phyloP scores from a whole-genome alignment of 92 coral and sea anemone genomes.

The Epizoanthus scotinus region DNA sequence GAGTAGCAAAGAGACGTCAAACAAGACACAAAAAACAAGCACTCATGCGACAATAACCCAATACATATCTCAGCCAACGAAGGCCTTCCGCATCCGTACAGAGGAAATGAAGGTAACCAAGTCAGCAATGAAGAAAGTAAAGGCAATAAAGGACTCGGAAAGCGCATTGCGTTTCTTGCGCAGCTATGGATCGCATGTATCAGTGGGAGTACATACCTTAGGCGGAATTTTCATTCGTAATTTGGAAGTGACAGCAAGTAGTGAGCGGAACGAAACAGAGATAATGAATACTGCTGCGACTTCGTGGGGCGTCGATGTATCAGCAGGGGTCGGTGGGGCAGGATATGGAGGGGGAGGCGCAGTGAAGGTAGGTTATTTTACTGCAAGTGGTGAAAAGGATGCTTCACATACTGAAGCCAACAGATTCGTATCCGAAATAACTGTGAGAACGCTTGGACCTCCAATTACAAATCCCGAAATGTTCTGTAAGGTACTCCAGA shows the following conservation, averaged over 20 bases:
- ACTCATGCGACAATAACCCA: neutral
- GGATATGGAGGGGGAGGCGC: neutral
- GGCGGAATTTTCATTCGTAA: neutral
- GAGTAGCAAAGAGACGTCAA: neutral
- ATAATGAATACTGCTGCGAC: neutral
- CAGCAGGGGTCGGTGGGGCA: neutral
- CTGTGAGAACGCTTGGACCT: neutral
- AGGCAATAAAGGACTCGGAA: neutral
- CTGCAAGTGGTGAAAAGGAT: too few relatives aligned
- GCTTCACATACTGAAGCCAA: too few relatives aligned
- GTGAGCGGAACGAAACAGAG: neutral
- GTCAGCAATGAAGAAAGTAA: neutral
- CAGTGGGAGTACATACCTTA: neutral
- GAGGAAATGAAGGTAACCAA: neutral
- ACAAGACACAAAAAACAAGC: neutral
- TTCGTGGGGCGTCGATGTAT: neutral
- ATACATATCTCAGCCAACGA: slow-evolving; percentile 7
- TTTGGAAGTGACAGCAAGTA: neutral
- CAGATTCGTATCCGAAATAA: neutral
- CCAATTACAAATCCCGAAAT: slow-evolving; percentile 6
- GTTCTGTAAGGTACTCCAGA: neutral
- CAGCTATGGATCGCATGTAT: neutral
- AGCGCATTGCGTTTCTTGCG: neutral
- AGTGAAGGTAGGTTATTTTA: neutral
- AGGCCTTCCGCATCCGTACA: slow-evolving; percentile 8